These are phyloP conservation scores for Halictus rubicundus DNA, from an alignment of 1,140 invertebrate species.

Conservation along the genomic window DNA sequence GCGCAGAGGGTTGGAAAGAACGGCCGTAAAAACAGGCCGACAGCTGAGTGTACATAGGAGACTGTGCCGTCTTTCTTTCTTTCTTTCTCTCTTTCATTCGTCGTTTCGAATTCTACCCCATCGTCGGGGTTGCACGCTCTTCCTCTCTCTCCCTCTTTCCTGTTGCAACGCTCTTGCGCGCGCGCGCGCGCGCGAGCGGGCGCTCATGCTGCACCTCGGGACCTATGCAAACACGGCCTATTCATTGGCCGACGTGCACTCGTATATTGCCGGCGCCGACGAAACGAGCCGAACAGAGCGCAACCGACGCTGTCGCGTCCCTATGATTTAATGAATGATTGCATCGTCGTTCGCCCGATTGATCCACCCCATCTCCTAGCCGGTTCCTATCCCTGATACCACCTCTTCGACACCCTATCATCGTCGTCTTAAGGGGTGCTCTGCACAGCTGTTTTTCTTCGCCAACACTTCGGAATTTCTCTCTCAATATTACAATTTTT, in stretches of 20 bases:
- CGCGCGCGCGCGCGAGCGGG: conserved; percentile 24
- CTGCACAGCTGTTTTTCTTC: too few species aligned
- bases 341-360: not conserved
- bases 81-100: conserved; percentile 17
- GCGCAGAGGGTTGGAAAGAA: conserved; percentile 20
- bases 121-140: conserved; percentile 1
- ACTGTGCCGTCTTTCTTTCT: conserved; percentile 37
- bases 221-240: conserved; percentile 74
- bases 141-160: not conserved
- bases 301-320: conserved; percentile 49
- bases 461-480: too few species aligned
- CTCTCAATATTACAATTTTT: too few species aligned
- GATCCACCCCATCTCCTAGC: not conserved
- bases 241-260: conserved; percentile 69
- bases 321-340: conserved; percentile 64
- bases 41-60: conserved; percentile 48
- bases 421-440: too few species aligned
- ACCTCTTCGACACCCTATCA: too few species aligned
- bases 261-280: conserved; percentile 43
- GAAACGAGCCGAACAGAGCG: conserved; percentile 26
- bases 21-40: conserved; percentile 52
- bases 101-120: conserved; percentile 43
- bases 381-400: too few species aligned
- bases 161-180: not conserved
- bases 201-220: conserved; percentile 58